Base-by-base conservation (phyloP, 1,140 invertebrate genomes). In the Eriosoma lanigerum region DNA sequence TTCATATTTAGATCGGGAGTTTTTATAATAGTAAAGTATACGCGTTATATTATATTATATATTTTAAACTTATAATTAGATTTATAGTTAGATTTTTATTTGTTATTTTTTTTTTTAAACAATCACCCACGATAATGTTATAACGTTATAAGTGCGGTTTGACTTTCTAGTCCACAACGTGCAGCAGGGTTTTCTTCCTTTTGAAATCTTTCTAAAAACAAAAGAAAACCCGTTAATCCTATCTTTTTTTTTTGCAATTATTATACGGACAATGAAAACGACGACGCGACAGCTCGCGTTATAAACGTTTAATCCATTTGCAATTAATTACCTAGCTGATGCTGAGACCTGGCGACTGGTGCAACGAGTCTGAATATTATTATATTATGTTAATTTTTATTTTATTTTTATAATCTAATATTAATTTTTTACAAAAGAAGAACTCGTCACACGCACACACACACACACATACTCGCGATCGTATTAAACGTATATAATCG, bases 211-310 rank as follows among this genome's bases (percentile, higher is more conserved):
- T 58, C 10, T 0, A 13, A 26, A 26, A 58, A 21, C 21, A 21
- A 56, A 56, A 58, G 13, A 15, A 24, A 21, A 13, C 2, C n/a
- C 21, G 13, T 48, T 46, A 68, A 68, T 13, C 38, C 44, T 46
- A 24, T 48, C 15, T 24, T 13, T 48, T n/a, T 48, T 68, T 68
- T 6, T 6, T 13, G 66, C 48, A 68, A 68, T 68, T 68, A 68
- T 68, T 68, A 68, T 68, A 38, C 54, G 9, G n/a, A 5, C 5
- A 32, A 0, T n/a, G n/a, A n/a, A 32, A 21, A 24, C 13, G 21
- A 68, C 15, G 13, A 46, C 15, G 19, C n/a, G n/a, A n/a, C 8
- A 8, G 32, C 32, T 4, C 32, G 32, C 32, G 32, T 38, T 38
- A 4, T 38, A 32, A 15, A 62, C 19, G 13, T 48, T 48, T 46